A percentile compares a stretch with the other conserved stretches of the same genome.
Conservation (phyloP, 1,140 invertebrate species). For the Drosophila auraria region DNA sequence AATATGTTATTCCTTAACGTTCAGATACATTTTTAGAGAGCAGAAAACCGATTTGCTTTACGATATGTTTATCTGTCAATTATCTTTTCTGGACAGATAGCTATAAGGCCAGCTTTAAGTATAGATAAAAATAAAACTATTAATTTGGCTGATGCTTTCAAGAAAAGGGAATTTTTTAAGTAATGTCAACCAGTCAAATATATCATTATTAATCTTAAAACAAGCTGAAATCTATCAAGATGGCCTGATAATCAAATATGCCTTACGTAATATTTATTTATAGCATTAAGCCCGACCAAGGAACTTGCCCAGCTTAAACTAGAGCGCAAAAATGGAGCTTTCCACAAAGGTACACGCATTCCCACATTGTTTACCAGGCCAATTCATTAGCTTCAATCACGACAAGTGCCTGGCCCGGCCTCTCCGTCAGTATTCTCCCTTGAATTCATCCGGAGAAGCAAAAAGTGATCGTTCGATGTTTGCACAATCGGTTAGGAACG, state of each 20-base stretch:
- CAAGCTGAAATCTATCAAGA: not conserved
- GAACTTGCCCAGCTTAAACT: conserved; percentile 1
- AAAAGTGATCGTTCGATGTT: conserved; percentile 45
- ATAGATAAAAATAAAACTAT: too few species aligned
- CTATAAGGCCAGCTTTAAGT: too few species aligned
- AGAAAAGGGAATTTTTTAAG: not conserved
- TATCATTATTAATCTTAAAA: not conserved
- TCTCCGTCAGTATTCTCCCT: conserved; percentile 6
- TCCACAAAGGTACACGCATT: conserved; percentile 8
- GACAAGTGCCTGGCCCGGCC: conserved; percentile 14
- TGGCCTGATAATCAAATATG: not conserved
- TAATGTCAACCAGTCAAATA: not conserved
- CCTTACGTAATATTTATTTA: conserved; percentile 5
- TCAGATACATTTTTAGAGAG: too few species aligned
- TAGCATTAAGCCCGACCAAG: not conserved
- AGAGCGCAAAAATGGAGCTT: not conserved
- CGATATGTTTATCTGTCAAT: too few species aligned
- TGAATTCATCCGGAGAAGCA: not conserved
- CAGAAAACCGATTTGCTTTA: too few species aligned
- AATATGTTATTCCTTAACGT: too few species aligned
- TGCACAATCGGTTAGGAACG: conserved; percentile 55
- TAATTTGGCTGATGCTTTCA: not conserved
- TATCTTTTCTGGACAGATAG: too few species aligned
- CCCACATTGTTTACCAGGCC: conserved; percentile 29
- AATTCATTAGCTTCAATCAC: conserved; percentile 44